phyloP scores from a whole-genome alignment of 2,797 vertebrate genomes.

The Dendrocincla tyrannina region DNA sequence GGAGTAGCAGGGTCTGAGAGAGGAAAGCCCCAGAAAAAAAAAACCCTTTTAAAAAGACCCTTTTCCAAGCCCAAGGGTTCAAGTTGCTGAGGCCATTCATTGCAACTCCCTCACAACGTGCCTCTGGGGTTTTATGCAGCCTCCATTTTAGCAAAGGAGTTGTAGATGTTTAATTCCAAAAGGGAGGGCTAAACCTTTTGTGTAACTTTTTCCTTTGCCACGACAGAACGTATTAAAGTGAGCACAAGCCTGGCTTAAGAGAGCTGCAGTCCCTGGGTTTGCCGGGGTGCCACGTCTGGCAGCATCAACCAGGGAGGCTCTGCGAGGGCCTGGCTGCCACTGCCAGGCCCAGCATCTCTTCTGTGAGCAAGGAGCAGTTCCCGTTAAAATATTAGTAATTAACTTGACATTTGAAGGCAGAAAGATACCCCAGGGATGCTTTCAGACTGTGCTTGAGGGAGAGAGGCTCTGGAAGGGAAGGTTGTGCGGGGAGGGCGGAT shows the following conservation, averaged over 20 bases:
- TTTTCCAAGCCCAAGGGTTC: neutral
- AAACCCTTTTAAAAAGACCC: neutral
- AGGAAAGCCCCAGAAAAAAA: neutral
- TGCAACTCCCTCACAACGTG: neutral
- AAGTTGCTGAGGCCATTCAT: neutral
- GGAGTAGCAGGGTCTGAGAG: neutral
- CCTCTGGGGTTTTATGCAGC: neutral
- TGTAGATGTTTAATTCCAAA: neutral
- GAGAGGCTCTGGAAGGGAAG: neutral
- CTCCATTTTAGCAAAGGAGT: neutral
- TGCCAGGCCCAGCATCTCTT: conserved; percentile 38
- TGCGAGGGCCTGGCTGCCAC: conserved; percentile 12
- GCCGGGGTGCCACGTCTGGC: neutral
- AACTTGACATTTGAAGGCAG: conserved; percentile 48
- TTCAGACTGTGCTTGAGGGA: neutral
- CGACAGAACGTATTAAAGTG: neutral
- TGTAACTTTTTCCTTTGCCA: neutral
- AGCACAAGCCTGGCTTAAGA: neutral
- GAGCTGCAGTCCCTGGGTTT: neutral
- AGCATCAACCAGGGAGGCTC: conserved; percentile 7
- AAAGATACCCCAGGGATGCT: conserved; percentile 15
- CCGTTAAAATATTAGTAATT: neutral
- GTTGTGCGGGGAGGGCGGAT: neutral
- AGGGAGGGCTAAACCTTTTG: neutral
- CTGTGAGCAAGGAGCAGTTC: conserved; percentile 53